Base-by-base conservation (phyloP, 2,888 invertebrate species). In the Rhimphoctona megacephalus region DNA sequence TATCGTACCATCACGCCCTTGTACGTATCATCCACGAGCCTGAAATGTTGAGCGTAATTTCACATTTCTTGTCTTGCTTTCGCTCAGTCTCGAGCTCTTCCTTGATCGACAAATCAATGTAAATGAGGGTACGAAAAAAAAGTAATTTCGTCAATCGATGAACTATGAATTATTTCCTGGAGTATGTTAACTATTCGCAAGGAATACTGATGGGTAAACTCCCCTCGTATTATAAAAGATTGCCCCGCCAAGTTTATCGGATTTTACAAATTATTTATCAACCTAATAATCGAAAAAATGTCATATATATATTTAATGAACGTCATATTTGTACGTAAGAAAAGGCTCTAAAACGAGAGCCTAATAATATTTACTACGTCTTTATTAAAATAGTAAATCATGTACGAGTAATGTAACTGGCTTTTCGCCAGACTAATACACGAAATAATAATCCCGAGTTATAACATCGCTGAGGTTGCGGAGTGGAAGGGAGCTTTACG, bases 371-470 rank as follows among this genome's bases (percentile, higher is more conserved):
- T 67, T n/a, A 67, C 22, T 39, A 39, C 39, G 67, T 25, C 54
- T 19, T 82, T 69, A 80, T 81, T 72, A 36, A 70, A 85, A 72
- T 66, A 52, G 39, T 43, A 39, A 78, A 81, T 81, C 3, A 76
- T 19, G 49, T 49, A 76, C 73, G 69, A 67, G 30, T 52, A 77
- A 81, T 52, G 64, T 70, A 49, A 11, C 52, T 76, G 84, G 84
- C 80, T 6, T 25, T 30, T 22, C 54, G 84, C 84, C 84, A 85
- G 70, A 57, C 66, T 61, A 30, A 80, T 57, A 30, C 67, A 69
- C 76, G 76, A 85, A 85, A 81, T 85, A 85, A 84, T 84, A 76
- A 84, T 52, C 69, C 80, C 25, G 76, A 76, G 73, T 84, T 74
- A 74, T 39, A 46, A 52, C n/a, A 73, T 33, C 54, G 64, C 39